Base-by-base conservation (phyloP, 2,888 invertebrate genomes). In the Drosophila incognita region DNA sequence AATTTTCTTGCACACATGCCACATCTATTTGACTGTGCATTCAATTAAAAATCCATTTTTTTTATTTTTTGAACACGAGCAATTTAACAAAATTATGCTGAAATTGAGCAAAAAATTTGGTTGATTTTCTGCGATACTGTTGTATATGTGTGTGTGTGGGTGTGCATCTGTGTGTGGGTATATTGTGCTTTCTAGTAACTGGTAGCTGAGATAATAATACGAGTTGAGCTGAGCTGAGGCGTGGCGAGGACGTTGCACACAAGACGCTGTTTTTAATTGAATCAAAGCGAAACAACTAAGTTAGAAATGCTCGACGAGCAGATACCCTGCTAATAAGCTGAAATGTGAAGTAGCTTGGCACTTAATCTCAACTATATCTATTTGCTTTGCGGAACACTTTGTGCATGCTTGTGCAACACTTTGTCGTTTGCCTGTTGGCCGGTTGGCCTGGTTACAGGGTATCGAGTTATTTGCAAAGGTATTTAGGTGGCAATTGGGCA, bases 401-500 rank as follows among this genome's bases (percentile, higher is more conserved):
- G 33, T 11, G 10, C 4, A 10, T 33, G 33, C 33, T 33, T 33
- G 33, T 33, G 33, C 27, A 48, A 15, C 8, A 48, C 27, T 5
- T 49, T 27, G 8, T 21, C 21, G 42, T 11, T 21, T 21, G 42
- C 42, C 21, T 21, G 10, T 33, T 10, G 31, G 31, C 21, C 5
- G 5, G 5, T 46, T 46, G 46, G 8, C 42, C n/a, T 46, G 7
- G 3, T 36, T 42, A 18, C 33, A 67, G 67, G 67, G 67, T 68
- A 49, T 67, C 4, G n/a, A 49, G 36, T 62, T 63, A 69, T 70
- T 81, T 81, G 64, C 70, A 60, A 76, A 58, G 13, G 8, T 76
- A 76, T 81, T 64, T 65, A 49, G 74, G 52, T 74, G 67, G 61
- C 71, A 33, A 81, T 90, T 86, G 71, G 54, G 73, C 84, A 87